These are phyloP conservation scores for Drosophila guanche DNA, from an alignment of 1,140 invertebrate species.

Conservation along the genomic window DNA sequence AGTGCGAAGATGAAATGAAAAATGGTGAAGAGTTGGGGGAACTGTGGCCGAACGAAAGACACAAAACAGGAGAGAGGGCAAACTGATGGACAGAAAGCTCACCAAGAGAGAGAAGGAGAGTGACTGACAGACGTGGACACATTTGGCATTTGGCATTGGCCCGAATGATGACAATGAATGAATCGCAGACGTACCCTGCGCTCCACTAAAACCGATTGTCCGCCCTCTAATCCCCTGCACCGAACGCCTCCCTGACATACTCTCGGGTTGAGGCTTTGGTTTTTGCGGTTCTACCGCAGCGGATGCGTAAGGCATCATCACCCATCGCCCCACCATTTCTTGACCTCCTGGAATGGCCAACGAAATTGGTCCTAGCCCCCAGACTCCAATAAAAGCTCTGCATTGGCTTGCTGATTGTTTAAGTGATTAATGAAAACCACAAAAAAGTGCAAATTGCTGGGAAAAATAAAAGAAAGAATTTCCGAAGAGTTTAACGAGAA, in stretches of 20 bases:
- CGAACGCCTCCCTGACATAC: constrained; percentile 15
- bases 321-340: not conserved
- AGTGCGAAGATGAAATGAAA: not conserved
- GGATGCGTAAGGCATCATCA: constrained; percentile 47
- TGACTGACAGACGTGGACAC: constrained; percentile 28
- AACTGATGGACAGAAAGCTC: not conserved
- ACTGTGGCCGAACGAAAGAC: no score
- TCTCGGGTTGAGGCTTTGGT: constrained; percentile 75
- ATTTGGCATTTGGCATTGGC: constrained; percentile 50
- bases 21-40: not conserved
- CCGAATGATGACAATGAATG: constrained; percentile 68
- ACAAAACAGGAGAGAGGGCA: not conserved
- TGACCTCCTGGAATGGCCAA: constrained; percentile 19
- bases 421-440: constrained; percentile 23
- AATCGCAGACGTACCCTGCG: constrained; percentile 33
- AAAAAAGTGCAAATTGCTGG: no score
- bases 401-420: constrained; percentile 28
- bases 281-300: constrained; percentile 78
- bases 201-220: not conserved
- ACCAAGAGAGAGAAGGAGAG: not conserved
- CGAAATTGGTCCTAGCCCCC: constrained; percentile 19
- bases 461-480: no score
- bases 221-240: not conserved
- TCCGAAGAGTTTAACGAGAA: no score
- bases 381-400: not conserved